These are phyloP conservation scores for Fundulus diaphanus DNA, from an alignment of 2,797 vertebrate genomes.

Conservation along the genomic window DNA sequence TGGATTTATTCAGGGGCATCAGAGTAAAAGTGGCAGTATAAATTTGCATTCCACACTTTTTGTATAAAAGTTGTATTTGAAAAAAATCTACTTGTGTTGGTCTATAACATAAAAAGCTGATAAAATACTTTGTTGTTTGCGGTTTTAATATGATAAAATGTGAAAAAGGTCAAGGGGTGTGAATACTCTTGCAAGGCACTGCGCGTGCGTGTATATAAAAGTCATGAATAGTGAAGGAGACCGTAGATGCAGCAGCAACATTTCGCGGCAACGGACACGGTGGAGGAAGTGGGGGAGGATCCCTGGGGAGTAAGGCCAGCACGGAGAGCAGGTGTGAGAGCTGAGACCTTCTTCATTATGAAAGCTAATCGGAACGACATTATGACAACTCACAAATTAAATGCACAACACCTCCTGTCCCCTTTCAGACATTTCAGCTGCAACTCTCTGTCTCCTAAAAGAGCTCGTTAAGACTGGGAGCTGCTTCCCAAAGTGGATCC, in stretches of 20 bases:
- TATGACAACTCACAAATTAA: constrained; percentile 50
- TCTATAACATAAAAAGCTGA: too few relatives aligned
- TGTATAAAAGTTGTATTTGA: background rate
- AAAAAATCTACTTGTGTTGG: background rate
- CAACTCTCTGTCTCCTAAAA: constrained; percentile 5
- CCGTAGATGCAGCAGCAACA: background rate
- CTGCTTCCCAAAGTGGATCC: constrained; percentile 9
- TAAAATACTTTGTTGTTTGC: background rate
- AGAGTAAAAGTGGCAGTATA: background rate
- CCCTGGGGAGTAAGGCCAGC: constrained; percentile 17
- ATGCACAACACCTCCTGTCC: constrained; percentile 30
- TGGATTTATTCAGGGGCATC: background rate
- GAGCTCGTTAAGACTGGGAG: constrained; percentile 36
- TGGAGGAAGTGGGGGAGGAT: constrained; percentile 18
- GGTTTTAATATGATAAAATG: background rate
- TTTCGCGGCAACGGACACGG: constrained; percentile 11
- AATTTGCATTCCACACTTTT: background rate
- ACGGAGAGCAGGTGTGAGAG: constrained; percentile 41
- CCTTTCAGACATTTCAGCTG: constrained; percentile 29
- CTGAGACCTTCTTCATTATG: constrained; percentile 52
- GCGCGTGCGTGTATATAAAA: background rate
- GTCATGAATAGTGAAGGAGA: background rate
- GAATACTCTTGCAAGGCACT: background rate
- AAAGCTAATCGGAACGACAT: constrained; percentile 42
- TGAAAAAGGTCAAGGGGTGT: background rate